Evolutionary conservation across 2,888 invertebrate genomes (phyloP).

Genomic region (Halictus quadricinctus): DNA sequence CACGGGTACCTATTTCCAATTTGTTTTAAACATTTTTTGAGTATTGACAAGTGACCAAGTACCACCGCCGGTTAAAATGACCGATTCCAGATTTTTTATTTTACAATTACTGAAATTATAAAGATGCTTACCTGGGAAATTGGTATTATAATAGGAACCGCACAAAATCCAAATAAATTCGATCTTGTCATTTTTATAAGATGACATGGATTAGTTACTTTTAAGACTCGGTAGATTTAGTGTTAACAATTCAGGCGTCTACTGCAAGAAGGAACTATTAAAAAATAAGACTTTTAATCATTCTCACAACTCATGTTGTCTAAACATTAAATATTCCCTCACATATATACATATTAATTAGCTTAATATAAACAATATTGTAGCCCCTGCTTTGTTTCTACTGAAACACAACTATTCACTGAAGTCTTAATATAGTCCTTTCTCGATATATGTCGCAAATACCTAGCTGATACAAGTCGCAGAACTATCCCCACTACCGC

Average conservation of each 20-base stretch:
- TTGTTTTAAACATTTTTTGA: not conserved
- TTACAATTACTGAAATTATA: no score
- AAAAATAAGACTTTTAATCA: not conserved
- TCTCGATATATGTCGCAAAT: no score
- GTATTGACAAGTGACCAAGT: not conserved
- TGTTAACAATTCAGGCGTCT: not conserved
- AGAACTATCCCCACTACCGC: no score
- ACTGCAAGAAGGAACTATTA: not conserved
- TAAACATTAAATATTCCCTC: not conserved
- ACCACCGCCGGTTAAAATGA: not conserved
- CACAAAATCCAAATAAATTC: no score
- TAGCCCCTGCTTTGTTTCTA: not conserved
- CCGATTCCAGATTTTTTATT: no score
- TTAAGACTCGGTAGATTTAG: no score
- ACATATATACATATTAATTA: not conserved
- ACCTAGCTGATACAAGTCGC: no score
- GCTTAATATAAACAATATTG: not conserved
- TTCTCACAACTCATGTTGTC: not conserved
- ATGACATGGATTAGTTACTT: no score
- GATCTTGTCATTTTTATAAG: no score
- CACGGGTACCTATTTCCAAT: fast-evolving
- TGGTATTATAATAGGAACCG: no score
- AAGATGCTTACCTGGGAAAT: no score
- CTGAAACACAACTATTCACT: not conserved
- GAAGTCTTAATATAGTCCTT: no score